Conservation (phyloP, 1,140 invertebrate species). For the Pseudobourletiella spinata region DNA sequence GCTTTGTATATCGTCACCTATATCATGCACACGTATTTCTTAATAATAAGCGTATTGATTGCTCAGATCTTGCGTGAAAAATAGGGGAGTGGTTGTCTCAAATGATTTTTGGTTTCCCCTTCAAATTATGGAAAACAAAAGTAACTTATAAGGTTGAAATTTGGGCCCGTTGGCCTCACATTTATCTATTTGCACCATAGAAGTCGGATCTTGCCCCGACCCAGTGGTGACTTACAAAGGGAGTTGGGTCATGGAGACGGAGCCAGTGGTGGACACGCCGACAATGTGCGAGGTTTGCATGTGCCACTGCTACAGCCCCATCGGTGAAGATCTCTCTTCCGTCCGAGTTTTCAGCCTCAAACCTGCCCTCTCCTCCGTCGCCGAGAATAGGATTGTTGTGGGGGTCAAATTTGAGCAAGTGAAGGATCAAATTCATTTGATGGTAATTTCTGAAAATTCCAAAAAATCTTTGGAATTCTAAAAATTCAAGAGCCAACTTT, state of each 20-base stretch:
- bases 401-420: constrained; percentile 19
- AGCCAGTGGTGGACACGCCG: neutral
- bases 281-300: constrained; percentile 16
- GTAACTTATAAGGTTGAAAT: too few relatives aligned
- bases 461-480: too few relatives aligned
- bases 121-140: too few relatives aligned
- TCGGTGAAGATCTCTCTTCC: neutral
- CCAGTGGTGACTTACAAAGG: neutral
- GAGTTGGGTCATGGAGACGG: neutral
- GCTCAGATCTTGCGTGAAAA: too few relatives aligned
- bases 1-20: too few relatives aligned
- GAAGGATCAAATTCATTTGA: constrained; percentile 15
- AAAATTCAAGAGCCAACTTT: too few relatives aligned
- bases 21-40: too few relatives aligned
- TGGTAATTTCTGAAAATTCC: constrained; percentile 13
- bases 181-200: too few relatives aligned
- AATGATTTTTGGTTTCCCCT: too few relatives aligned
- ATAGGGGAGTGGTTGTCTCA: too few relatives aligned
- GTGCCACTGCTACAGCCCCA: constrained; percentile 13
- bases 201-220: neutral
- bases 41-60: too few relatives aligned
- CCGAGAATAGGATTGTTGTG: constrained; percentile 12
- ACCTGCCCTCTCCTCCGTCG: neutral
- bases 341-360: constrained; percentile 13
- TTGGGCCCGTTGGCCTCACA: too few relatives aligned